Base-by-base conservation (phyloP, 2,888 invertebrate genomes). In the Drosophila tanythrix region DNA sequence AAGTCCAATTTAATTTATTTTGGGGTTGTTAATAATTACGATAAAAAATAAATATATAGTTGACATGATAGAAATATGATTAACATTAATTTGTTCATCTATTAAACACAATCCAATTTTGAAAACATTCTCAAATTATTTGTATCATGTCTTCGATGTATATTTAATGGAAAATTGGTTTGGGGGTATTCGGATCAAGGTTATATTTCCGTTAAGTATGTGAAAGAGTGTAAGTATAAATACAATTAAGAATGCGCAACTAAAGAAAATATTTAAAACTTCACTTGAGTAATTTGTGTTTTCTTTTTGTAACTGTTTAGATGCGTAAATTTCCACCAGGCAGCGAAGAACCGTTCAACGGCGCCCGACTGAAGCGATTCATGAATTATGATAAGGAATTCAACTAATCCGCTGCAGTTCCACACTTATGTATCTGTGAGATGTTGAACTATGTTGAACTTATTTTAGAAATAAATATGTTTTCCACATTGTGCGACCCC, bases 271-370 rank as follows among this genome's bases (percentile, higher is more conserved):
- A 15, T 7, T 11, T 15, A 3, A 6, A 31, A 40, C 27, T 40
- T 18, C 3, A 40, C 2, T 33, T 1, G 13, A 31, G 2, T 55
- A 51, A 33, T 36, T 51, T 46, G 46, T 61, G 13, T 56, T 50
- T 64, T 43, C 31, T 58, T 53, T 74, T 18, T 50, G 65, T 57
- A 76, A 69, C 63, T 63, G 57, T 74, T 81, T 93, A 96, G 96
- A 96, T 95, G 95, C 94, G 96, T 83, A 94, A 95, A 84, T 94
- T 95, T 92, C 96, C 96, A 33, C 96, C 96, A 21, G 95, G 95
- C 83, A 95, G 95, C 79, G 95, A 95, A 60, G 92, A 93, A 50
- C 94, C 94, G 3, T 95, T 93, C 83, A 94, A 95, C 78, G 94
- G 94, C 52, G 92, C 93, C 50, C 92, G 94, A 64, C 89, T 95